Evolutionary conservation across 2,888 invertebrate genomes (phyloP), one percentile per base, ranked within the genome.

Genomic region (Lacanobia oleracea): DNA sequence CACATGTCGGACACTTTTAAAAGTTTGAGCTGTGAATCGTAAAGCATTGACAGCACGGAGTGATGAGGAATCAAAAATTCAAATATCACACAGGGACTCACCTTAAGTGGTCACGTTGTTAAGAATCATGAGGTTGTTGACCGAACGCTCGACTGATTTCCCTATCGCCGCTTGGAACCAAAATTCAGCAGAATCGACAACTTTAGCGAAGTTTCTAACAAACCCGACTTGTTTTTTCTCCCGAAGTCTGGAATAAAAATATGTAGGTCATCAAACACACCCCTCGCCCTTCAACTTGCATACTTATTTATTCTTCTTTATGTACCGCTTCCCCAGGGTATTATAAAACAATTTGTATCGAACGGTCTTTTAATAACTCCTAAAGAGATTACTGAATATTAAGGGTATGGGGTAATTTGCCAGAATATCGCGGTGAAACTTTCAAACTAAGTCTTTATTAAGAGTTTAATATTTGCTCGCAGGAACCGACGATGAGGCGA

Each of bases 301-400:
- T 27, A 67, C 37, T 81, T 77, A 61, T 54, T 66, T 67, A 60
- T 68, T 63, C 43, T 27, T 64, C 51, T 70, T 67, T 50, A 68
- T 68, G 64, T 54, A 71, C 59, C 54, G 51, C 51, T 65, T 60
- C 54, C 85, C 72, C 54, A 40, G 76, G 77, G 82, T 75, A 79
- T 83, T 79, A 79, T 72, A 77, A 84, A 84, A 84, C 84, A 86
- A 86, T 84, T 86, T 86, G 75, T 79, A 86, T 86, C 73, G 85
- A 79, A 83, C 67, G 66, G 64, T 71, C 79, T 83, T 82, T 86
- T 85, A 84, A 86, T 83, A 86, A 83, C 80, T 68, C 65, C 75
- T 77, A 64, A 69, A 77, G 73, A 72, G 75, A 83, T 82, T 78
- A 79, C 72, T 62, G 76, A 80, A 79, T 80, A 75, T 78, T 82